phyloP scores from a whole-genome alignment of 2,797 vertebrate species.

The Vespertilio murinus region DNA sequence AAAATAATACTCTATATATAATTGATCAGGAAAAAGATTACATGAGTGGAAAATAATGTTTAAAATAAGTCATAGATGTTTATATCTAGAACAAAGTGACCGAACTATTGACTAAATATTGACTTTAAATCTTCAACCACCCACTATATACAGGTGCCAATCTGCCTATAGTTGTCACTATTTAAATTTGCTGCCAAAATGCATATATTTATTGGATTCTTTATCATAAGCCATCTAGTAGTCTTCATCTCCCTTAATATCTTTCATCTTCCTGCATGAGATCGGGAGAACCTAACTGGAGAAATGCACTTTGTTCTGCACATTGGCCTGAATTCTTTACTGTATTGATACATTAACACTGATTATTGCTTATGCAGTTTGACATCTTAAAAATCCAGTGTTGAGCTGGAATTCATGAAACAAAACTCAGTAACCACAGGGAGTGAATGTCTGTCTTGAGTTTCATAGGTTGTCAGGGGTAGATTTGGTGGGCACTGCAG shows the following conservation, averaged over 20 bases:
- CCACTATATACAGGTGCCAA: constrained; percentile 53
- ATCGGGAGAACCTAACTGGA: not conserved
- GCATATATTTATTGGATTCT: not conserved
- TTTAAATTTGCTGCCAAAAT: constrained; percentile 52
- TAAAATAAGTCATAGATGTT: constrained; percentile 33
- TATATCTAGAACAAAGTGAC: constrained; percentile 36
- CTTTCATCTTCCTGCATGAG: not conserved
- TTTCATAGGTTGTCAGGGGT: not conserved
- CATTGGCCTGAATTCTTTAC: not conserved
- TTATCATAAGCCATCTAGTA: not conserved
- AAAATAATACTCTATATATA: constrained; percentile 23
- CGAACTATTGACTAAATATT: constrained; percentile 66
- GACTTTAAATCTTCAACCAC: constrained; percentile 60
- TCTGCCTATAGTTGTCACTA: constrained; percentile 33
- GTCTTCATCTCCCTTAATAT: not conserved
- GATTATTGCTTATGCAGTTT: not conserved
- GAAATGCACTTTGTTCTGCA: not conserved
- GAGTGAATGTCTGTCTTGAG: not conserved
- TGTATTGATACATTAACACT: not conserved
- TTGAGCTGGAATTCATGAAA: not conserved
- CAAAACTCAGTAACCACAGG: not conserved
- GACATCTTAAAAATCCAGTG: not conserved
- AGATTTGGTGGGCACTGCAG: not conserved
- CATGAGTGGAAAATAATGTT: constrained; percentile 14
- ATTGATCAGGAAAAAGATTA: constrained; percentile 11